A percentile compares a stretch with the other conserved stretches of the same genome.
Evolutionary conservation across 37 sponge, comb jelly and placozoan species (phyloP).

Genomic region (Bolinopsis microptera): DNA sequence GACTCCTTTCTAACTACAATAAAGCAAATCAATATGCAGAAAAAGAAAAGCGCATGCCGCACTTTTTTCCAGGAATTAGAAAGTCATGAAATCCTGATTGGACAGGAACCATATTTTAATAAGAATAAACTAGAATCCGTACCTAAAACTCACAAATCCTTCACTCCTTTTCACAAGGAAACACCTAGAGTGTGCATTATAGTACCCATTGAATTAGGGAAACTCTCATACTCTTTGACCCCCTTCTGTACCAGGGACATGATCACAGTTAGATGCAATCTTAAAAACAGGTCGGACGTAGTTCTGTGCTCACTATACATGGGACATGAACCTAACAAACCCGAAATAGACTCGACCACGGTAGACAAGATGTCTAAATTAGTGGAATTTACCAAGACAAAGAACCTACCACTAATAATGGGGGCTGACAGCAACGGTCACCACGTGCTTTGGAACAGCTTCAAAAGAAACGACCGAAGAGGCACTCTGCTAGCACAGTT

Average conservation of each 20-base stretch:
- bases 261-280: background rate
- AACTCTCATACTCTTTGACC: background rate
- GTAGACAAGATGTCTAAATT: background rate
- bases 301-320: background rate
- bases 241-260: background rate
- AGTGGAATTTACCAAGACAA: background rate
- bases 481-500: background rate
- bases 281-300: background rate
- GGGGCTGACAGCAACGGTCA: background rate
- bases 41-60: background rate
- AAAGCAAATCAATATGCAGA: background rate
- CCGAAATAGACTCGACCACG: background rate
- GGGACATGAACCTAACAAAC: background rate
- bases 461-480: background rate
- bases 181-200: background rate
- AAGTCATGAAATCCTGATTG: too few species aligned
- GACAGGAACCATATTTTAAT: background rate
- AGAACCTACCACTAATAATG: background rate
- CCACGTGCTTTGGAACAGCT: background rate
- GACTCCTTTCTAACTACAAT: background rate
- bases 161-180: background rate
- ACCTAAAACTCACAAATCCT: background rate
- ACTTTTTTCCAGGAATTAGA: too few species aligned
- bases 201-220: background rate
- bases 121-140: background rate